These are phyloP conservation scores for Anhinga anhinga DNA, from an alignment of 2,113 vertebrate genomes.

Conservation along the genomic window DNA sequence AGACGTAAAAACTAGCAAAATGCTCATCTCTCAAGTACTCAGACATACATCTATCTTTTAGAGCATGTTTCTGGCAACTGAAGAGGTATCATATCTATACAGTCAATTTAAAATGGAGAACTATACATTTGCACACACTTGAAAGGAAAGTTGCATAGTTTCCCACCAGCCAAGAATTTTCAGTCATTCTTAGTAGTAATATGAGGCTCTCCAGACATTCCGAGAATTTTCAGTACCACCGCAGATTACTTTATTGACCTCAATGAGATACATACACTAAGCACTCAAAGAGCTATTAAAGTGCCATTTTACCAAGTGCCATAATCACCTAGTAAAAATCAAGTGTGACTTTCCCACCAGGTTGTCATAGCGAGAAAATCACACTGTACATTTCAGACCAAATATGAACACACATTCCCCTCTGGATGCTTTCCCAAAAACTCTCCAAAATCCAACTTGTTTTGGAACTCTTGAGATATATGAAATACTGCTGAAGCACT, in stretches of 20 bases:
- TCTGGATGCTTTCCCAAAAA: not conserved
- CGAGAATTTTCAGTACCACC: not conserved
- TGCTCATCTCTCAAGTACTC: not conserved
- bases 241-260: not conserved
- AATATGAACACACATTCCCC: not conserved
- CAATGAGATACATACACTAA: not conserved
- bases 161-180: not conserved
- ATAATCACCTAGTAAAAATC: not conserved
- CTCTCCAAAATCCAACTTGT: not conserved
- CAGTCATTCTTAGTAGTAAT: not conserved
- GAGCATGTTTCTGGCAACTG: not conserved
- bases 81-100: not conserved
- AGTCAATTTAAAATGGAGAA: not conserved
- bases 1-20: not conserved
- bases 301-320: not conserved
- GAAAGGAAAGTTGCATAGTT: not conserved
- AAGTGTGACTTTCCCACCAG: not conserved
- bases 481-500: not conserved
- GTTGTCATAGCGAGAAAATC: not conserved
- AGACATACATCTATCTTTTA: not conserved
- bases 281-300: not conserved
- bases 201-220: not conserved
- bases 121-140: not conserved
- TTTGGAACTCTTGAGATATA: not conserved
- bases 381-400: not conserved